Percentiles rank a stretch among this genome's conserved stretches.
Conservation (phyloP, 2,113 vertebrate species). For the Microcebus tavaratra region DNA sequence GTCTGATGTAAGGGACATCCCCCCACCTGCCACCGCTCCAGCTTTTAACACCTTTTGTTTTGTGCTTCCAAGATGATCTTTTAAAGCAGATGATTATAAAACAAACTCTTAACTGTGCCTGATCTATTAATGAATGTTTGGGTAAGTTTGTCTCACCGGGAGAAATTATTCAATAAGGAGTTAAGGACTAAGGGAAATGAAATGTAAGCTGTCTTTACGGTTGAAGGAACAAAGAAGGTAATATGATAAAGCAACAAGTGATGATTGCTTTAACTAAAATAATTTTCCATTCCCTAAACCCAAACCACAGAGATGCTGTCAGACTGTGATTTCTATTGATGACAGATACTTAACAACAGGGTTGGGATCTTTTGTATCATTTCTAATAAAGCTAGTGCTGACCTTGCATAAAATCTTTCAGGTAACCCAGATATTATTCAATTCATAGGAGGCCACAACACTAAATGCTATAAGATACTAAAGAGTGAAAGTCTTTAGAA, state of each 20-base stretch:
- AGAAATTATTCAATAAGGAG: constrained; percentile 15
- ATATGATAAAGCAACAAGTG: not conserved
- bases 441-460: not conserved
- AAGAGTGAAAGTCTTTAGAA: not conserved
- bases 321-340: not conserved
- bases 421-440: not conserved
- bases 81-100: not conserved
- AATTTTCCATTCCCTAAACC: not conserved
- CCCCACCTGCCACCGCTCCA: too few species aligned
- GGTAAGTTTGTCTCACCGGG: not conserved
- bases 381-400: not conserved
- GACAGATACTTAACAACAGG: not conserved
- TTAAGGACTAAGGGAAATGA: not conserved
- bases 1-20: not conserved
- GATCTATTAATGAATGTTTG: constrained; percentile 1
- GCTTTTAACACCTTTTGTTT: too few species aligned
- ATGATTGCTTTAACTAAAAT: not conserved
- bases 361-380: not conserved
- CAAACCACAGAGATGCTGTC: not conserved
- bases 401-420: not conserved
- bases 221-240: not conserved
- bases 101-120: not conserved
- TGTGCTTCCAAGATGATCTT: too few species aligned
- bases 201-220: not conserved
- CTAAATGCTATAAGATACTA: not conserved